Conservation (phyloP, 2,797 vertebrate genomes). For the Gymnothorax javanicus region DNA sequence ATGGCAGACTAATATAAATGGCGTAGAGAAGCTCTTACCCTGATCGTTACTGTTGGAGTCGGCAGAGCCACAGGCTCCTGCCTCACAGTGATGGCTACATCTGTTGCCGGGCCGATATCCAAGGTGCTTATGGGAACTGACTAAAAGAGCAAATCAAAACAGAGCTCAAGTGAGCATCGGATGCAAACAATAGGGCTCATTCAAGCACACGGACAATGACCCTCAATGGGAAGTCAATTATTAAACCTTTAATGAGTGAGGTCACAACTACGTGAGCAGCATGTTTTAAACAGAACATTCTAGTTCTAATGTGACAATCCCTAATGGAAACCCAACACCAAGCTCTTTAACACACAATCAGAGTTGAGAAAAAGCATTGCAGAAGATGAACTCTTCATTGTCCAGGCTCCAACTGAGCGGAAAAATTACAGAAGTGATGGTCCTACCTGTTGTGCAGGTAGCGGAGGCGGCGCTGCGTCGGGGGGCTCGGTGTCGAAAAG, state of each 20-base stretch:
- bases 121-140: conserved; percentile 85
- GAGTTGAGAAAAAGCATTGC: too few species aligned
- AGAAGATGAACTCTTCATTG: too few species aligned
- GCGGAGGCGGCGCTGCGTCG: conserved; percentile 77
- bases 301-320: too few species aligned
- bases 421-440: too few species aligned
- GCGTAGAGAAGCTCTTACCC: conserved; percentile 73
- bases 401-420: too few species aligned
- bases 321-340: too few species aligned
- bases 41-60: conserved; percentile 83
- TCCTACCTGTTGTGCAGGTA: conserved; percentile 84
- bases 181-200: not conserved
- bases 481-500: conserved; percentile 90
- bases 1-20: not conserved
- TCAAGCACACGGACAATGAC: not conserved
- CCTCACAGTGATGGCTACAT: conserved; percentile 76
- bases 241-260: not conserved
- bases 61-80: conserved; percentile 75
- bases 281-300: too few species aligned
- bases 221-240: not conserved
- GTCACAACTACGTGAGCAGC: too few species aligned
- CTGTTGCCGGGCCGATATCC: conserved; percentile 81
- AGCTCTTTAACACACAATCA: too few species aligned
- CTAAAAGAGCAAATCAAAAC: conserved; percentile 62
- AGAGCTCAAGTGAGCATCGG: not conserved